phyloP scores from a whole-genome alignment of 2,888 invertebrate species.

The Chrysina gloriosa region DNA sequence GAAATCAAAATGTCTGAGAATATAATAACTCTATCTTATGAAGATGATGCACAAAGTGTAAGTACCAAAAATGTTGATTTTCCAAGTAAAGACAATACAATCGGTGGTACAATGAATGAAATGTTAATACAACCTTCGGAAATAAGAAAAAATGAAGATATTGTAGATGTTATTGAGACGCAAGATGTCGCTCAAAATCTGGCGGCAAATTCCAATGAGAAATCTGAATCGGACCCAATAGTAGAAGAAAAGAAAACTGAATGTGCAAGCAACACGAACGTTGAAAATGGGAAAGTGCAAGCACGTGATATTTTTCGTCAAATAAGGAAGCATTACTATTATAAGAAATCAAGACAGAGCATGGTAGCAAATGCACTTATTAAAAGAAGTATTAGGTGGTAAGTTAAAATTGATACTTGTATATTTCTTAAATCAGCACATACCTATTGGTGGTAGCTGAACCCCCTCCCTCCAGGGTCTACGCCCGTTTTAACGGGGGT shows the following conservation, averaged over 20 bases:
- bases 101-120: slow-evolving; percentile 35
- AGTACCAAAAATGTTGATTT: slow-evolving; percentile 55
- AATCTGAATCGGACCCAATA: background rate
- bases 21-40: slow-evolving; percentile 51
- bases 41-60: slow-evolving; percentile 54
- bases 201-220: slow-evolving; percentile 58
- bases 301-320: slow-evolving; percentile 4
- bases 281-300: slow-evolving; percentile 3
- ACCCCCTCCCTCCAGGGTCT: no score
- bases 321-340: slow-evolving; percentile 1
- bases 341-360: slow-evolving; percentile 34
- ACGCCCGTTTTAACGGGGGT: no score
- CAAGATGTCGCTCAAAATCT: slow-evolving; percentile 61
- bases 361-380: slow-evolving; percentile 45
- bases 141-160: slow-evolving; percentile 28
- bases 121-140: slow-evolving; percentile 37
- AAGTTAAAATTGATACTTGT: slow-evolving; percentile 46
- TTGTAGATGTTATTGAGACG: slow-evolving; percentile 48
- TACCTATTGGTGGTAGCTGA: no score
- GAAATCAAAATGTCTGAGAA: slow-evolving; percentile 56
- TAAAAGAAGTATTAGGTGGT: slow-evolving; percentile 51
- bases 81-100: slow-evolving; percentile 37
- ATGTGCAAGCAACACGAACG: slow-evolving; percentile 8
- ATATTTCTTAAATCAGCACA: no score
- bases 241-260: slow-evolving; percentile 9